These are phyloP conservation scores for Cuniculus paca DNA, from an alignment of 2,797 vertebrate genomes.

Conservation along the genomic window DNA sequence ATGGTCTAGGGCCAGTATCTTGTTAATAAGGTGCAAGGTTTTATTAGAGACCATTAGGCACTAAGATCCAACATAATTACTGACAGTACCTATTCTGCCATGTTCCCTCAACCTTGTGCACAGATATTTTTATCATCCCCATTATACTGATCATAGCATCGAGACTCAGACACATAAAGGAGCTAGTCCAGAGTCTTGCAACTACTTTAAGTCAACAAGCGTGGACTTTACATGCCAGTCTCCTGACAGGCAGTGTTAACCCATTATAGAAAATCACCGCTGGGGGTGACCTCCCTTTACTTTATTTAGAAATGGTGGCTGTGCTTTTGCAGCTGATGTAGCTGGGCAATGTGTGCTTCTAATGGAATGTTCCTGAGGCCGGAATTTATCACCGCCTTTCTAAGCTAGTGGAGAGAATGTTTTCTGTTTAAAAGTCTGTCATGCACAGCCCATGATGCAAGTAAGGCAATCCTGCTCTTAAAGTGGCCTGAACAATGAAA, in stretches of 20 bases:
- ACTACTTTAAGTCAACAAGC: background rate
- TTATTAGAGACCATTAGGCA: background rate
- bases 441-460: background rate
- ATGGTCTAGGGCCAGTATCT: background rate
- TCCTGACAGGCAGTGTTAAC: background rate
- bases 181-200: background rate
- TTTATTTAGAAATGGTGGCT: background rate
- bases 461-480: background rate
- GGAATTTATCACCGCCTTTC: background rate
- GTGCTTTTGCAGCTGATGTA: no score
- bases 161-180: background rate
- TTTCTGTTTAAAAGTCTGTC: background rate
- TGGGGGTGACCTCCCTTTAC: background rate
- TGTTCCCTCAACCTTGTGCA: background rate
- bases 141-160: background rate
- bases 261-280: background rate
- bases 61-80: background rate
- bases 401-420: background rate
- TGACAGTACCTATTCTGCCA: background rate
- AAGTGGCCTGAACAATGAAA: background rate
- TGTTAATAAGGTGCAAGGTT: background rate
- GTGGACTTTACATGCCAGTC: background rate
- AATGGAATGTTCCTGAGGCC: background rate
- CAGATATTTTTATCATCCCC: background rate
- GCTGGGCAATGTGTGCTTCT: background rate